Evolutionary conservation across 2,888 invertebrate genomes (phyloP), one percentile per base, ranked within the genome.

Genomic region (Heteromyza rotundicornis): DNA sequence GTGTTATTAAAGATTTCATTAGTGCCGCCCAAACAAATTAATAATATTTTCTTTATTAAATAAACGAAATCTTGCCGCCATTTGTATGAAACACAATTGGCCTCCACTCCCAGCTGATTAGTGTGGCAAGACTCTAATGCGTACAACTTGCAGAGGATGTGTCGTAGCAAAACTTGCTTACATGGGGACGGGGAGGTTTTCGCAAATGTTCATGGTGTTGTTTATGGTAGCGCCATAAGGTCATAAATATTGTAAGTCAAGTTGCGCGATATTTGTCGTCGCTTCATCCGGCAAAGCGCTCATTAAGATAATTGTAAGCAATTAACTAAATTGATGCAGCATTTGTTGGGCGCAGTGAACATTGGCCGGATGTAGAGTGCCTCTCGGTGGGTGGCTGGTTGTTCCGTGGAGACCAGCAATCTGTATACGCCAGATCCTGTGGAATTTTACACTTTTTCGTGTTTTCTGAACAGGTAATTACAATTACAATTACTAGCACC

Each of bases 171-270:
- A n/a, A n/a, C n/a, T n/a, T n/a, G n/a, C n/a, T n/a, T n/a, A n/a
- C n/a, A n/a, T n/a, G n/a, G n/a, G n/a, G n/a, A n/a, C n/a, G n/a
- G n/a, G n/a, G n/a, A n/a, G n/a, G n/a, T n/a, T n/a, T n/a, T n/a
- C n/a, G n/a, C n/a, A n/a, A n/a, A n/a, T n/a, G n/a, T n/a, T 27
- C 27, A 14, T n/a, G 47, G 5, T 20, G 47, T 47, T 47, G 47
- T 47, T 47, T 19, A 47, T 47, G 47, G 40, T n/a, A 64, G 64
- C 71, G 72, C 70, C 75, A 74, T 75, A 71, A 72, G 76, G 74
- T 71, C 78, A 73, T 77, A 76, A 77, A 76, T 76, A 76, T 74
- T 72, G 70, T 70, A 70, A 70, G 67, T 63, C 68, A 68, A 71
- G 64, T 20, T 5, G 47, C 5, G 20, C 2, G 7, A 10, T 40